Base-by-base conservation (phyloP, 2,797 vertebrate species). In the Thalassophryne amazonica region DNA sequence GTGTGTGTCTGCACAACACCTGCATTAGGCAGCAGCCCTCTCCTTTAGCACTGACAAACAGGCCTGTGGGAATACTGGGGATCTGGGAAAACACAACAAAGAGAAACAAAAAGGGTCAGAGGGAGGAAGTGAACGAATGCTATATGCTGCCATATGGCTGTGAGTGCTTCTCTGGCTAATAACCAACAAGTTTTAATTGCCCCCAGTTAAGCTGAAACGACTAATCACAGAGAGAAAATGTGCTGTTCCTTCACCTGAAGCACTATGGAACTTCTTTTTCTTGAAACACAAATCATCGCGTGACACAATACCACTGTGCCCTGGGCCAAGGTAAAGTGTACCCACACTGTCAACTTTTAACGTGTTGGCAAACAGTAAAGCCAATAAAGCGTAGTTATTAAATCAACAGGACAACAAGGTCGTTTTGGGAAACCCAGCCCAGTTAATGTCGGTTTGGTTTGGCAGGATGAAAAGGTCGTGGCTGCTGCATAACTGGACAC, bases 21-120 rank as follows among this genome's bases (percentile, higher is more conserved):
- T 97, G 95, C 92, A 96, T 92, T 64, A 98, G 90, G 53, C 95
- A 97, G 86, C 95, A 97, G 72, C 95, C 95, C 72, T 98, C 94
- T 16, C 95, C 95, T 81, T 92, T 97, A 66, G 95, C 94, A 0
- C 94, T 96, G 76, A 97, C 94, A 60, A 97, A 97, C 67, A 97
- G 91, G 42, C 95, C 95, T 1, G 94, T 97, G 25, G 95, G 95
- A 59, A 98, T 93, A 60, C 93, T 96, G 62, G 95, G 94, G 51
- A 97, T 97, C 94, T 97, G 86, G 24, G 54, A 57, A 57, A 33
- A 39, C 3, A 28, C 20, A 53, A 38, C 45, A 52, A 68, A 42
- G 14, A 52, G 35, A 69, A 72, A 63, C 46, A 72, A 60, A 85
- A 69, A 52, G 33, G 62, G 41, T 68, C 51, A 61, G 63, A 73